These are phyloP conservation scores for Drosophila ogumai DNA, from an alignment of 1,140 invertebrate species.

Conservation along the genomic window DNA sequence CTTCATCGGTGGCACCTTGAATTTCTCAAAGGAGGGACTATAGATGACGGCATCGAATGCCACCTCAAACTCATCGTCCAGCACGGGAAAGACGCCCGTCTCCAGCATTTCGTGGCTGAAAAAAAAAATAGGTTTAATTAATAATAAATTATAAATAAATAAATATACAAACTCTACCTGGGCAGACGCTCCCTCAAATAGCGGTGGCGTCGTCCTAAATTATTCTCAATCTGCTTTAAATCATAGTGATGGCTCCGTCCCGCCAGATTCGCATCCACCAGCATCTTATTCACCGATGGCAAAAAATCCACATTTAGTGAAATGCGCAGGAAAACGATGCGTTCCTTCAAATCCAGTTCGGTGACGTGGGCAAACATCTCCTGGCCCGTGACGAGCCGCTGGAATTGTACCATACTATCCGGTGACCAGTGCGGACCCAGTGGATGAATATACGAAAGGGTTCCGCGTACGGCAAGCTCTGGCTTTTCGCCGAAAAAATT, in stretches of 20 bases:
- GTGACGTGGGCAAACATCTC: slow-evolving; percentile 3
- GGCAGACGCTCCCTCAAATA: slow-evolving; percentile 55
- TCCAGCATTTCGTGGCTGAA: slow-evolving; percentile 53
- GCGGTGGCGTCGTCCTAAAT: slow-evolving; percentile 41
- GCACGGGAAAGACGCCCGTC: slow-evolving; percentile 9
- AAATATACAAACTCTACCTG: slow-evolving; percentile 8
- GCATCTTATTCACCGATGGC: not conserved
- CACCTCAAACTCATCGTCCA: slow-evolving; percentile 24
- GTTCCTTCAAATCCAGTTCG: slow-evolving; percentile 29
- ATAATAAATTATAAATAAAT: too few relatives aligned
- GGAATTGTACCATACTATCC: not conserved
- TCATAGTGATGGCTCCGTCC: slow-evolving; percentile 30
- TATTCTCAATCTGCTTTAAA: rapidly evolving
- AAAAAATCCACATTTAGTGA: not conserved
- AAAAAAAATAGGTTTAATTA: not conserved
- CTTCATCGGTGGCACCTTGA: not conserved
- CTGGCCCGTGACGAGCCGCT: rapidly evolving
- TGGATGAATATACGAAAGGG: slow-evolving; percentile 45
- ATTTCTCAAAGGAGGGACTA: slow-evolving; percentile 7
- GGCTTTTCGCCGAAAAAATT: not conserved
- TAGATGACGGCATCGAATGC: slow-evolving; percentile 44
- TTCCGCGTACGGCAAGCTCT: slow-evolving; percentile 31
- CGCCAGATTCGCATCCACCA: slow-evolving; percentile 28
- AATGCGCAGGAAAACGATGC: slow-evolving; percentile 22
- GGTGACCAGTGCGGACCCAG: slow-evolving; percentile 36